Conservation (phyloP, 2,888 invertebrate genomes). For the Machimus atricapillus region DNA sequence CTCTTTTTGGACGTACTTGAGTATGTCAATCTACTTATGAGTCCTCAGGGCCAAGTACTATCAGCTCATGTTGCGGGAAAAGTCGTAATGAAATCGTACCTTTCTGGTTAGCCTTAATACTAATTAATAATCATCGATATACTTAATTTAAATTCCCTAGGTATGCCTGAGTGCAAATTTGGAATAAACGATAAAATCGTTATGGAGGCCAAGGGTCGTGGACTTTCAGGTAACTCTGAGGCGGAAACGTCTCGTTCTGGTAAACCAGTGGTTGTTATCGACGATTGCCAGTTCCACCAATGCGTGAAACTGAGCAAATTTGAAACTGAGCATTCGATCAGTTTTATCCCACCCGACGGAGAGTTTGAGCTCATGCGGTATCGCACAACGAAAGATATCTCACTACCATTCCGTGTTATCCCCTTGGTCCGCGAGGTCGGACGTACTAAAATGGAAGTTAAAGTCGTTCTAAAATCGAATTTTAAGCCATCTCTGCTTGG, state of each 20-base stretch:
- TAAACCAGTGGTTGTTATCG: constrained; percentile 98
- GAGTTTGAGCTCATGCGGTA: constrained; percentile 99
- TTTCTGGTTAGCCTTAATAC: constrained; percentile 68
- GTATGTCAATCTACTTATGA: constrained; percentile 99
- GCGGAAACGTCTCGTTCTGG: constrained; percentile 87
- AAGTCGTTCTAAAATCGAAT: constrained; percentile 98
- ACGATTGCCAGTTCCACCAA: constrained; percentile 99
- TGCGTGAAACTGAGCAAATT: constrained; percentile 99
- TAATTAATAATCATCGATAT: background rate
- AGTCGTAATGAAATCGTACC: constrained; percentile 99
- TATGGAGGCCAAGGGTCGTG: constrained; percentile 92
- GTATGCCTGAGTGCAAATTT: constrained; percentile 99
- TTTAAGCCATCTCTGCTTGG: constrained; percentile 98
- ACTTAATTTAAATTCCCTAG: constrained; percentile 59
- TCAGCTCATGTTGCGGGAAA: constrained; percentile 99
- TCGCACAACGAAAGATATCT: constrained; percentile 99
- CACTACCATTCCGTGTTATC: constrained; percentile 98
- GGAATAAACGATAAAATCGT: constrained; percentile 99
- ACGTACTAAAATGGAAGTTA: constrained; percentile 99
- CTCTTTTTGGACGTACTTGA: constrained; percentile 98
- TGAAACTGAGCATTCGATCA: constrained; percentile 99
- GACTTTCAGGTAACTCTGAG: constrained; percentile 72
- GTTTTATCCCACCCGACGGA: constrained; percentile 99
- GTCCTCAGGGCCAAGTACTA: constrained; percentile 97
- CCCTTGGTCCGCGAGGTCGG: constrained; percentile 98